These are phyloP conservation scores for Bryconaethiops microstoma DNA, from an alignment of 2,797 vertebrate genomes.

Conservation along the genomic window DNA sequence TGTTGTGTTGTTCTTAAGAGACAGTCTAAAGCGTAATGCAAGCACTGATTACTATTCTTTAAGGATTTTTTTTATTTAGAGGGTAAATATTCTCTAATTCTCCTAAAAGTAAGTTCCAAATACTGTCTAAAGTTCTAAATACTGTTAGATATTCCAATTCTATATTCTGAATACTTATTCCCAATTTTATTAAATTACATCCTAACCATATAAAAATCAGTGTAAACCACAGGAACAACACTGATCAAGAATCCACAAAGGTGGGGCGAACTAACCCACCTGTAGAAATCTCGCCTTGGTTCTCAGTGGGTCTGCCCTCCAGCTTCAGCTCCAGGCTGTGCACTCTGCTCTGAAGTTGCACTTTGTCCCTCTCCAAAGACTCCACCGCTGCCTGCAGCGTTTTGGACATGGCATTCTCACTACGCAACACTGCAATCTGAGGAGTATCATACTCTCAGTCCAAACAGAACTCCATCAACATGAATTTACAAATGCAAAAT, in stretches of 20 bases:
- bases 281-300: slow-evolving; percentile 70
- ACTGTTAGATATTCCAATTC: too few relatives aligned
- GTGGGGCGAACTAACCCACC: slow-evolving; percentile 70
- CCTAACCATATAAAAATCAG: not conserved
- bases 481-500: not conserved
- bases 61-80: too few relatives aligned
- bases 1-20: too few relatives aligned
- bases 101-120: too few relatives aligned
- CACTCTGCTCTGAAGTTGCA: slow-evolving; percentile 87
- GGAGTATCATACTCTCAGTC: not conserved
- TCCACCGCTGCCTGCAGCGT: slow-evolving; percentile 88
- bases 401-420: slow-evolving; percentile 88
- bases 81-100: too few relatives aligned
- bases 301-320: slow-evolving; percentile 75
- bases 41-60: too few relatives aligned
- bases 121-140: too few relatives aligned
- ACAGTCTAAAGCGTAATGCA: too few relatives aligned
- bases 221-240: not conserved
- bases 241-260: not conserved
- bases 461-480: not conserved
- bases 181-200: too few relatives aligned
- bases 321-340: slow-evolving; percentile 88
- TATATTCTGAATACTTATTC: too few relatives aligned
- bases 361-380: slow-evolving; percentile 89
- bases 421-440: slow-evolving; percentile 87